These are phyloP conservation scores for Eupsittula cactorum DNA, from an alignment of 2,113 vertebrate species.

Conservation along the genomic window DNA sequence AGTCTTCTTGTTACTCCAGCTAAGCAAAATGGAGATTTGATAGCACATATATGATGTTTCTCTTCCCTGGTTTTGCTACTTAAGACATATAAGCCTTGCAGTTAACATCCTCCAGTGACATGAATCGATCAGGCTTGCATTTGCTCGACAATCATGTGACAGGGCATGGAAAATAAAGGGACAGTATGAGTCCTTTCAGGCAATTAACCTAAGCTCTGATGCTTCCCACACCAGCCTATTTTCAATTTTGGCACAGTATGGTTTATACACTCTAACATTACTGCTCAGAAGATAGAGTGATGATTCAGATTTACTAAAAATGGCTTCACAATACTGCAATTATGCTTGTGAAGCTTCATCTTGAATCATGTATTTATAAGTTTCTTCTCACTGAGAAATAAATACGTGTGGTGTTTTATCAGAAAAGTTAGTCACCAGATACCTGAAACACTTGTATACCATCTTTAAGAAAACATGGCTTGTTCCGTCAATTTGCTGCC, in stretches of 20 bases:
- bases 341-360: conserved; percentile 39
- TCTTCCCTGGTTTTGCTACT: neutral
- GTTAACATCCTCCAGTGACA: neutral
- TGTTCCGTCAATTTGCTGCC: neutral
- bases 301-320: conserved; percentile 65
- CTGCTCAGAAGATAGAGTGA: conserved; percentile 67
- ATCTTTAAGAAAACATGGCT: conserved; percentile 36
- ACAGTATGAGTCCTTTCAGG: neutral
- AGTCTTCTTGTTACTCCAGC: neutral
- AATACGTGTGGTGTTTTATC: conserved; percentile 11
- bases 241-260: conserved; percentile 49
- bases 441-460: conserved; percentile 44
- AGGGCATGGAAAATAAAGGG: neutral
- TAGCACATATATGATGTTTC: neutral
- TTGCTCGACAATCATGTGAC: neutral
- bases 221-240: conserved; percentile 59
- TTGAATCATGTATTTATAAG: conserved; percentile 35
- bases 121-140: neutral
- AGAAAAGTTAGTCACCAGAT: conserved; percentile 42
- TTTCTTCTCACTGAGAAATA: conserved; percentile 67
- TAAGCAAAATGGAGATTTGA: neutral
- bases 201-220: neutral
- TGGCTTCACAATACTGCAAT: conserved; percentile 57
- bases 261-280: conserved; percentile 65
- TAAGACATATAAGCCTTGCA: conserved; percentile 1